Evolutionary conservation across 2,113 vertebrate genomes (phyloP).

Genomic region (Lepisosteus osseus): DNA sequence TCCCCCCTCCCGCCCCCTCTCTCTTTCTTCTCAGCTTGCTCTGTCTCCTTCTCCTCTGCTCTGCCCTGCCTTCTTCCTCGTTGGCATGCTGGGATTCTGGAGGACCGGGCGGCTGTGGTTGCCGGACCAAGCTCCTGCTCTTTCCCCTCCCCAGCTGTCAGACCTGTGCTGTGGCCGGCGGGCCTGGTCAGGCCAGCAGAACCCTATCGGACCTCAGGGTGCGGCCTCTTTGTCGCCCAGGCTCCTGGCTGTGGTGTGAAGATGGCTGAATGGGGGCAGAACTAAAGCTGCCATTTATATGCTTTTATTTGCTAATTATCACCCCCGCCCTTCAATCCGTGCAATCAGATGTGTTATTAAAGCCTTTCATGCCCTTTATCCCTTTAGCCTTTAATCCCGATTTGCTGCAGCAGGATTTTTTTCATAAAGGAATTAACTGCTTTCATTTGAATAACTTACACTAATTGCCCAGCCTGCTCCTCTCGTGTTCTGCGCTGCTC

Average conservation of each 20-base stretch:
- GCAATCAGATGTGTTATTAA: slow-evolving; percentile 33
- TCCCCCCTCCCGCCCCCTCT: too few relatives aligned
- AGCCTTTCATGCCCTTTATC: slow-evolving; percentile 30
- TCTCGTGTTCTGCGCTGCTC: slow-evolving; percentile 1
- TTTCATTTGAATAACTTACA: slow-evolving; percentile 25
- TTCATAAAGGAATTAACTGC: slow-evolving; percentile 30
- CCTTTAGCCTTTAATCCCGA: slow-evolving; percentile 39
- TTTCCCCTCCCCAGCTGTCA: too few relatives aligned
- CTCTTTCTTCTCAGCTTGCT: too few relatives aligned
- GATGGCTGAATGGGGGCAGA: neutral
- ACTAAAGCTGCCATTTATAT: slow-evolving; percentile 38
- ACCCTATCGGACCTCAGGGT: neutral
- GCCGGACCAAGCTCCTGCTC: too few relatives aligned
- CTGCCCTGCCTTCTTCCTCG: too few relatives aligned
- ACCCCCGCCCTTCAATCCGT: slow-evolving; percentile 30
- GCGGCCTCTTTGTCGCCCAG: neutral
- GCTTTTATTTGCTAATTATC: slow-evolving; percentile 26
- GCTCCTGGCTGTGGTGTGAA: neutral
- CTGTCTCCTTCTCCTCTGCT: too few relatives aligned
- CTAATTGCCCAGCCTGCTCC: slow-evolving; percentile 11
- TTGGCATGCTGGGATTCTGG: too few relatives aligned
- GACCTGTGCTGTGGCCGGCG: too few relatives aligned
- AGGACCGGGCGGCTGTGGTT: too few relatives aligned
- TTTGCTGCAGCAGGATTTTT: slow-evolving; percentile 33
- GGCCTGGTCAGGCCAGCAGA: neutral